Base-by-base conservation (phyloP, 2,888 invertebrate species). In the Lathronympha strigana region DNA sequence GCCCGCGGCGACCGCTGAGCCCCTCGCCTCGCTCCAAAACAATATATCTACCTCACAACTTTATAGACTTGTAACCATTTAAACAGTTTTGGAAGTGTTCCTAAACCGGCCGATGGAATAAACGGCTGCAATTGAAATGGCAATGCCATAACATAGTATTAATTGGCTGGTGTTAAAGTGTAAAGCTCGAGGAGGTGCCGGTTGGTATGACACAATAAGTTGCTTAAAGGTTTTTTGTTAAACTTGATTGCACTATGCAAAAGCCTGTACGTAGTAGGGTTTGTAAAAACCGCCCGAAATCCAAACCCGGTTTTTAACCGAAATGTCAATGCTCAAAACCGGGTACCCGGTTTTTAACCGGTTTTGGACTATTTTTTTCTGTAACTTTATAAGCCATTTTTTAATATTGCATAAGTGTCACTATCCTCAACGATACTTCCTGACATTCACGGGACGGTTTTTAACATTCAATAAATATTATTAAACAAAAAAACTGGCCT, bases 1-100 rank as follows among this genome's bases (percentile, higher is more conserved):
- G 75, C 70, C 73, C 77, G 68, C 69, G 25, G 61, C 78, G 75
- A 74, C 78, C 76, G 76, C 70, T 63, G 71, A n/a, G 53, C 36
- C 19, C 19, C 43, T 17, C 17, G 21, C 36, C 51, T 17, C 55
- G 13, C 28, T 45, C 45, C 19, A 43, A 57, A 57, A 57, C 57
- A 57, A 57, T 43, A 4, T 45, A 57, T 21, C 43, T 17, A 57
- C 43, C 31, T 57, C 43, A 40, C 13, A 9, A 43, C 31, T 21
- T 45, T 4, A 31, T n/a, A 4, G 19, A 13, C 57, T 57, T 43
- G 15, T 55, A 17, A 55, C 55, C 55, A 43, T 55, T 55, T 28
- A 13, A 25, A 13, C 5, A 13, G 15, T 17, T 23, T 9, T 23
- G 19, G 4, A 17, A 17, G 13, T 43, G 28, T 43, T 53, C 60